These are phyloP conservation scores for Chymomyza amoena DNA, from an alignment of 2,888 invertebrate species.

Conservation along the genomic window DNA sequence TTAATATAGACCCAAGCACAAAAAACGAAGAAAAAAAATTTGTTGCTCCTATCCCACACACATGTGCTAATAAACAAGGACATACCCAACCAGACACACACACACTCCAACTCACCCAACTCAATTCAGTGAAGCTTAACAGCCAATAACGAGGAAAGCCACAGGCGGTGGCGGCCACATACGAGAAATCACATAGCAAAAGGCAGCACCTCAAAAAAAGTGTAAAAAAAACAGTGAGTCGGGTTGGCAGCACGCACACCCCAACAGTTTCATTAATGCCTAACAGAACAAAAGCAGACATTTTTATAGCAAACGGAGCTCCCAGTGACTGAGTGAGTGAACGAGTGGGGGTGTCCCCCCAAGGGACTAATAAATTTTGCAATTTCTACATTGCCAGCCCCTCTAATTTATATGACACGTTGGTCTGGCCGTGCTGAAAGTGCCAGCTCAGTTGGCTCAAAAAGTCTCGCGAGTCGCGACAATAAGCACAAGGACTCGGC, in stretches of 20 bases:
- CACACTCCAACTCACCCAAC: conserved; percentile 40
- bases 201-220: conserved; percentile 29
- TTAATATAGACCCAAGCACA: neutral
- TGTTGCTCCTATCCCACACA: neutral
- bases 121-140: conserved; percentile 63
- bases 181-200: neutral
- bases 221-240: neutral
- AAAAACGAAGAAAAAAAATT: neutral
- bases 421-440: neutral
- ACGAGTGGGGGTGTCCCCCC: conserved; percentile 38
- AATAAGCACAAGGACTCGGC: conserved; percentile 17
- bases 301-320: neutral
- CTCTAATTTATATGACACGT: conserved; percentile 66
- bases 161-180: conserved; percentile 43
- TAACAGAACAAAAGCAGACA: neutral
- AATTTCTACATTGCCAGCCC: conserved; percentile 65
- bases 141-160: conserved; percentile 64
- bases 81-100: neutral
- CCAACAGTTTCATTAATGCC: conserved; percentile 9
- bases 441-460: neutral
- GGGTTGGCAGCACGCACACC: neutral
- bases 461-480: neutral
- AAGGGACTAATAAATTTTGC: conserved; percentile 74
- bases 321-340: neutral
- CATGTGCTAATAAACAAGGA: conserved; percentile 1